These are phyloP conservation scores for Polyodon spathula DNA, from an alignment of 2,113 vertebrate genomes.

Conservation along the genomic window DNA sequence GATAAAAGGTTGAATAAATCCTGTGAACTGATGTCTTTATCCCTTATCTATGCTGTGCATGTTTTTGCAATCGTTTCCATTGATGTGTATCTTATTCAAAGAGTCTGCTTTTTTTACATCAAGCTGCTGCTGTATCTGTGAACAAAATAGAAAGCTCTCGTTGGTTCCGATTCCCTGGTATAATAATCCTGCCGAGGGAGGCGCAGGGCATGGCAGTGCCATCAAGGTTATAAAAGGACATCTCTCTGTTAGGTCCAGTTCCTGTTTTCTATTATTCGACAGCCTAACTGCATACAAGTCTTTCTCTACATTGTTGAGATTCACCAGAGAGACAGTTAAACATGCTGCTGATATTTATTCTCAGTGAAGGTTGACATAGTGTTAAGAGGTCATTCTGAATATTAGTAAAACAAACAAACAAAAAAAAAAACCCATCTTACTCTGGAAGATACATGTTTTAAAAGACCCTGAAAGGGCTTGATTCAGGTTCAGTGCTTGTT, in stretches of 20 bases:
- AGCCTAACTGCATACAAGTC: no score
- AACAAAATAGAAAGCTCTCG: neutral
- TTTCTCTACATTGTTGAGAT: no score
- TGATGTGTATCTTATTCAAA: neutral
- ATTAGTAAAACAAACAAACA: no score
- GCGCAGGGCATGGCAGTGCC: no score
- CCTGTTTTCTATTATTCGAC: neutral
- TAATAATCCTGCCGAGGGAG: neutral
- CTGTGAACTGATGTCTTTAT: conserved; percentile 6
- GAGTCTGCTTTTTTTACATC: neutral
- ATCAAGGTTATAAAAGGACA: neutral
- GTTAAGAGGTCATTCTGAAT: no score
- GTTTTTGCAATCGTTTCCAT: conserved; percentile 2
- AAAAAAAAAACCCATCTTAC: no score
- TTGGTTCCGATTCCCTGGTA: neutral
- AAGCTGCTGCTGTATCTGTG: neutral
- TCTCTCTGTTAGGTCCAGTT: neutral
- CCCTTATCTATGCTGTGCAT: conserved; percentile 3
- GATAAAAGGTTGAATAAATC: conserved; percentile 3
- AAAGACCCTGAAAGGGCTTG: no score
- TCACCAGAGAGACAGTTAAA: no score
- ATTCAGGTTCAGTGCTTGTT: no score
- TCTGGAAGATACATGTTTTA: no score
- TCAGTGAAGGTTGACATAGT: no score
- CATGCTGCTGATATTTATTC: no score